Conservation (phyloP, 2,797 vertebrate species). For the Gallinago stenura region DNA sequence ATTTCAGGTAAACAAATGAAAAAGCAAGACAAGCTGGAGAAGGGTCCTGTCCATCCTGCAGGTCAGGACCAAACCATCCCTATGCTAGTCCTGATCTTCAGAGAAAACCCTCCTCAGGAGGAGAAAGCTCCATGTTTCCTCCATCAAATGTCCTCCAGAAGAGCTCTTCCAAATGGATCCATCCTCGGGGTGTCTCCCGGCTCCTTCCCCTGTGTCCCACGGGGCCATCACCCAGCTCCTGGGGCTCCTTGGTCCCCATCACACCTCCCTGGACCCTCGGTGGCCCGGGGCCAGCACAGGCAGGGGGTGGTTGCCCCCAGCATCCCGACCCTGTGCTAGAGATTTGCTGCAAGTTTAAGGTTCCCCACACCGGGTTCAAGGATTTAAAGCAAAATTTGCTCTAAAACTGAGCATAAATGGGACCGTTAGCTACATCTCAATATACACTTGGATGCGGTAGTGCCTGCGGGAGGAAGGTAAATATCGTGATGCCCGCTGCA, state of each 20-base stretch:
- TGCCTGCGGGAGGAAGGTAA: background rate
- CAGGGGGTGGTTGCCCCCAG: background rate
- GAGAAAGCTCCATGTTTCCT: background rate
- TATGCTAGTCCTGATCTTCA: background rate
- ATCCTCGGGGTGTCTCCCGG: background rate
- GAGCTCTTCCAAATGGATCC: accelerated
- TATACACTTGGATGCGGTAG: too few relatives aligned
- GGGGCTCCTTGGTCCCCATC: background rate
- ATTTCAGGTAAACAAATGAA: background rate
- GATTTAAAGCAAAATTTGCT: background rate
- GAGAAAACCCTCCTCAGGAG: background rate
- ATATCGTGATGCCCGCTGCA: background rate
- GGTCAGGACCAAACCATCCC: too few relatives aligned
- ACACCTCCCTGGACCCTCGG: background rate
- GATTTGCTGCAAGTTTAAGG: background rate
- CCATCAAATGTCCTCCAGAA: background rate
- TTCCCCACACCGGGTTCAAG: background rate
- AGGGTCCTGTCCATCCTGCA: background rate
- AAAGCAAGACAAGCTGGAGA: background rate
- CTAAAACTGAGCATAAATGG: background rate
- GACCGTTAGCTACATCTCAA: too few relatives aligned
- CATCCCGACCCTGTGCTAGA: accelerated
- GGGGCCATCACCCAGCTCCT: accelerated
- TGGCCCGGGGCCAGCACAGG: background rate
- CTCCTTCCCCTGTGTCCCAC: background rate